Percentiles rank a stretch among this genome's conserved stretches.
These are phyloP conservation scores for Drosophila tripunctata DNA, from an alignment of 2,888 invertebrate genomes.

Conservation along the genomic window DNA sequence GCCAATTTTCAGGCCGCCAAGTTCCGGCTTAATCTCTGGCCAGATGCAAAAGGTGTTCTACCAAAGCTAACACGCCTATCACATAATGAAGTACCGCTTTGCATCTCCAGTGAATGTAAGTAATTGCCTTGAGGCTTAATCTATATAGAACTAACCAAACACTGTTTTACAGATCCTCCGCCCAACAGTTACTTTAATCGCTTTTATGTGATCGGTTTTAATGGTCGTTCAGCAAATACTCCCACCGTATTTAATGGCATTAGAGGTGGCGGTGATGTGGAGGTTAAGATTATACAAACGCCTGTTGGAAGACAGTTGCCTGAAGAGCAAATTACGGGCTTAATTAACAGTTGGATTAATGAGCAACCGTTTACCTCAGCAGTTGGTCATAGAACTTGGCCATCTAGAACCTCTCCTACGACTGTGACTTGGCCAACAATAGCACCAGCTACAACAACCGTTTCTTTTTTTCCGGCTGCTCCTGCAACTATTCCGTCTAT, in stretches of 20 bases:
- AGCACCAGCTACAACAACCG: background rate
- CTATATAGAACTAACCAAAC: too few relatives aligned
- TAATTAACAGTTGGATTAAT: background rate
- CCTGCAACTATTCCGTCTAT: background rate
- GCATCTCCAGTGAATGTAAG: constrained; percentile 59
- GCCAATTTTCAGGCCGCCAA: background rate
- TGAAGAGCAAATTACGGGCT: background rate
- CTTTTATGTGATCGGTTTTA: constrained; percentile 35
- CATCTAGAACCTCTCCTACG: background rate
- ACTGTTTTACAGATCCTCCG: constrained; percentile 39
- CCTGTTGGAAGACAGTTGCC: background rate
- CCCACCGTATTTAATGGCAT: background rate
- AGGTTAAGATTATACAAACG: constrained; percentile 23
- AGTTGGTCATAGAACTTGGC: background rate
- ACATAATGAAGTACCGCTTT: constrained; percentile 45
- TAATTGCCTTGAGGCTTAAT: background rate
- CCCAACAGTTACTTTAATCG: constrained; percentile 52
- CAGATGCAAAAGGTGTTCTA: constrained; percentile 31
- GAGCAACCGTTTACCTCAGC: background rate
- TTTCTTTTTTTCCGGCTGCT: background rate
- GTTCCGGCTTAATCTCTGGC: constrained; percentile 51
- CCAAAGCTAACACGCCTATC: constrained; percentile 55
- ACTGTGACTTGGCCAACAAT: background rate
- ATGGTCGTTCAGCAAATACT: background rate
- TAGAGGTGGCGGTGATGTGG: constrained; percentile 12